Conservation (phyloP, 1,140 invertebrate genomes). For the Cherax destructor region DNA sequence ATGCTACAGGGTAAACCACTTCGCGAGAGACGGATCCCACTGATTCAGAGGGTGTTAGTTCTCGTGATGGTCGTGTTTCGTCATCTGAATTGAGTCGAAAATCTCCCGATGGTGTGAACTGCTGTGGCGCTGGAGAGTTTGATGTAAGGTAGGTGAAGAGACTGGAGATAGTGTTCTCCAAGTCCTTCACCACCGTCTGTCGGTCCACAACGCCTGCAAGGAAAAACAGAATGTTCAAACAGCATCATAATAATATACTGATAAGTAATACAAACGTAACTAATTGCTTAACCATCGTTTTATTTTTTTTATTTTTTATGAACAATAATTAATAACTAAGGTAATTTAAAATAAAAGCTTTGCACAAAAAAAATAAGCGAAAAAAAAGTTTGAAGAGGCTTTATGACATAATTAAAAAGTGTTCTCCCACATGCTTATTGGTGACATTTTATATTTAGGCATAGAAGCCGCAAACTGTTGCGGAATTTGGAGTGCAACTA, state of each 20-base stretch:
- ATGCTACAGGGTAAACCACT: neutral
- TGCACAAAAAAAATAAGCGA: too few relatives aligned
- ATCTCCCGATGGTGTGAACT: neutral
- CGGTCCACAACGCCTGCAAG: conserved; percentile 42
- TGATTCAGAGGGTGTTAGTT: neutral
- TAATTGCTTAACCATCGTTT: too few relatives aligned
- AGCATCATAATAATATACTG: neutral
- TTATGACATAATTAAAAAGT: too few relatives aligned
- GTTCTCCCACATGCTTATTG: too few relatives aligned
- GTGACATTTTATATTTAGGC: too few relatives aligned
- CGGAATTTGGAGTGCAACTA: too few relatives aligned
- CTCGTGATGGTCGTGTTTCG: neutral
- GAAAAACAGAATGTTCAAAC: neutral
- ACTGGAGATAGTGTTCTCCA: conserved; percentile 54
- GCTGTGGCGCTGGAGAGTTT: neutral
- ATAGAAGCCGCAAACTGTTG: too few relatives aligned
- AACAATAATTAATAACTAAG: too few relatives aligned
- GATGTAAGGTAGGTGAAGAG: conserved; percentile 43
- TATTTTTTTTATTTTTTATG: too few relatives aligned
- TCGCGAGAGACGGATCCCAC: neutral
- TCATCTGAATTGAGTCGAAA: neutral
- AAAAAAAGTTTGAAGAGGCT: too few relatives aligned
- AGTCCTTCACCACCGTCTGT: conserved; percentile 35
- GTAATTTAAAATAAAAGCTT: too few relatives aligned
- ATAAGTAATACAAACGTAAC: neutral